Percentiles rank a stretch among this genome's conserved stretches.
Conservation (phyloP, 2,888 invertebrate genomes). For the Stenurella melanura region DNA sequence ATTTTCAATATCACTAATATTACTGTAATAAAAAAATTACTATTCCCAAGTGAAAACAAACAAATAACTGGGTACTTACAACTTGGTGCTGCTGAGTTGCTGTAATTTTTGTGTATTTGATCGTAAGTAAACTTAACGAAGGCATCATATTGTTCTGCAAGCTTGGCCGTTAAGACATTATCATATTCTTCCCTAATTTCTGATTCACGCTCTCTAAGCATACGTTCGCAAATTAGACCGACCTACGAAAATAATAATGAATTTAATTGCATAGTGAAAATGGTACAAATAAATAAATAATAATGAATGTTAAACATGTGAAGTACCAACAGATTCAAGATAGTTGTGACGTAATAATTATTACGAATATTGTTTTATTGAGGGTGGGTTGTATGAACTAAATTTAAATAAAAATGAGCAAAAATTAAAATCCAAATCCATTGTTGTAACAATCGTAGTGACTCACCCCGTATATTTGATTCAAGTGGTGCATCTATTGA, state of each 20-base stretch:
- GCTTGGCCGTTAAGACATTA: slow-evolving; percentile 91
- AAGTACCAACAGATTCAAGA: too few relatives aligned
- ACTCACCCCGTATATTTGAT: too few relatives aligned
- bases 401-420: too few relatives aligned
- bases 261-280: slow-evolving; percentile 15
- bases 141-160: slow-evolving; percentile 98
- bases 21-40: too few relatives aligned
- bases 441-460: too few relatives aligned
- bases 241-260: slow-evolving; percentile 78
- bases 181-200: slow-evolving; percentile 97
- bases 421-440: too few relatives aligned
- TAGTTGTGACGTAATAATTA: too few relatives aligned
- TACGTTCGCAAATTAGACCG: slow-evolving; percentile 96
- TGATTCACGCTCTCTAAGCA: slow-evolving; percentile 96
- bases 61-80: slow-evolving; percentile 67
- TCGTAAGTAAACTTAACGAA: slow-evolving; percentile 99
- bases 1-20: too few relatives aligned
- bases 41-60: slow-evolving; percentile 7
- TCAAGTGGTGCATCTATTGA: too few relatives aligned
- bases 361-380: too few relatives aligned
- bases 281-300: neutral
- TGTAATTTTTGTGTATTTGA: slow-evolving; percentile 89
- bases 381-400: too few relatives aligned
- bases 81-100: slow-evolving; percentile 70
- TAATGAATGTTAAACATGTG: too few relatives aligned